phyloP scores from a whole-genome alignment of 2,888 invertebrate genomes.

The Mimas tiliae region DNA sequence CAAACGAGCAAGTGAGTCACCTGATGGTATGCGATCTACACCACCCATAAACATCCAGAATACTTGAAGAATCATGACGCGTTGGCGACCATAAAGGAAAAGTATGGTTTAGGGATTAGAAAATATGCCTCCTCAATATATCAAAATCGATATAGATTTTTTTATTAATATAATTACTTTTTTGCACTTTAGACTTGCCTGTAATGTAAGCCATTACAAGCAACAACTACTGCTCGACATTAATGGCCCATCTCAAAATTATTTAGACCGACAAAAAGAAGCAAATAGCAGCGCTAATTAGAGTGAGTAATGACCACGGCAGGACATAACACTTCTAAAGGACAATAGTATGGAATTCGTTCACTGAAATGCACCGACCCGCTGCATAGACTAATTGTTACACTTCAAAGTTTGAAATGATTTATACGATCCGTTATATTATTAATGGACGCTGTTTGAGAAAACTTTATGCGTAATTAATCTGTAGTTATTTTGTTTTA shows the following conservation, averaged over 20 bases:
- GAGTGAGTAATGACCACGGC: conserved; percentile 35
- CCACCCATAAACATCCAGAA: no score
- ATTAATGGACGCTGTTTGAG: conserved; percentile 11
- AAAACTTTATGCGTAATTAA: conserved; percentile 34
- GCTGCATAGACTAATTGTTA: conserved; percentile 27
- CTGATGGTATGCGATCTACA: no score
- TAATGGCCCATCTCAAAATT: conserved; percentile 16
- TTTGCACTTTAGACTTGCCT: no score
- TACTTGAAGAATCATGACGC: no score
- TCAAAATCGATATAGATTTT: no score
- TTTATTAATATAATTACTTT: no score
- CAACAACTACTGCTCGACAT: conserved; percentile 3
- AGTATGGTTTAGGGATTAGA: no score
- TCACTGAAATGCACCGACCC: conserved; percentile 24
- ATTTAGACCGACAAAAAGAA: conserved; percentile 31
- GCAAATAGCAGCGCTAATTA: conserved; percentile 38
- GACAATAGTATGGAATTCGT: conserved; percentile 30
- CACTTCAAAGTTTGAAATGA: conserved; percentile 28
- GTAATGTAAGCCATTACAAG: no score
- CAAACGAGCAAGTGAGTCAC: no score
- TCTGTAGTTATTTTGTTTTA: conserved; percentile 31
- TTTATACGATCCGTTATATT: conserved; percentile 15
- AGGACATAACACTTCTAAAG: conserved; percentile 21
- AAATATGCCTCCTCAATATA: no score
- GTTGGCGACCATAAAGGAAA: no score